Evolutionary conservation across 2,113 vertebrate genomes (phyloP).

Genomic region (Hemicordylus capensis): DNA sequence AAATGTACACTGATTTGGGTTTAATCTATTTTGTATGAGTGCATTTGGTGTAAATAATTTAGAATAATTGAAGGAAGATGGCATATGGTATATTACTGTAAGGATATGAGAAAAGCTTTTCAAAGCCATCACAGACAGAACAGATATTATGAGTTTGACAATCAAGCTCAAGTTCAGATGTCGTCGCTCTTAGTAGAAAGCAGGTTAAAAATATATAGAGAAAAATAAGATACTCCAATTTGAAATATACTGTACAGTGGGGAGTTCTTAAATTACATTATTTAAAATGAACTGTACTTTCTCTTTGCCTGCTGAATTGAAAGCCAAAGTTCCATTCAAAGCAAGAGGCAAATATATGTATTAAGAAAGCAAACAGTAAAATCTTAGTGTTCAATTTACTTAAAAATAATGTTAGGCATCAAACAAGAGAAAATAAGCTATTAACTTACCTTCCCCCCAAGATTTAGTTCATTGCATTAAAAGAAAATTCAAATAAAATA

Average conservation of each 20-base stretch:
- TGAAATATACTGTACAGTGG: neutral
- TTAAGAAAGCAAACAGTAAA: slow-evolving; percentile 33
- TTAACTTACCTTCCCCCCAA: slow-evolving; percentile 28
- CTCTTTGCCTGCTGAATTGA: neutral
- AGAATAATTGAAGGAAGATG: neutral
- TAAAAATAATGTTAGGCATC: slow-evolving; percentile 32
- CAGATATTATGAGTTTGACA: neutral
- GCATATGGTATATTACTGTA: neutral
- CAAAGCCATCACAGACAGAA: neutral
- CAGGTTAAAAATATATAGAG: neutral
- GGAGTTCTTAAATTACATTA: neutral
- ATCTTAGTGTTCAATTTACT: slow-evolving; percentile 26
- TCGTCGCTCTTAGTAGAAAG: slow-evolving; percentile 1
- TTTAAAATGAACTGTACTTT: neutral
- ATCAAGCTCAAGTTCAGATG: neutral
- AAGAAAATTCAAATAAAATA: slow-evolving; percentile 55
- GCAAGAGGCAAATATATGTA: neutral
- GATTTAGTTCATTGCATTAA: slow-evolving; percentile 51
- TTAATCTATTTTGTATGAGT: neutral
- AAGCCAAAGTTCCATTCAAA: neutral
- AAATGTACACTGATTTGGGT: neutral
- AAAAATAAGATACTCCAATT: neutral
- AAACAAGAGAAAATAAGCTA: slow-evolving; percentile 35
- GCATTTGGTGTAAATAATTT: slow-evolving; percentile 4
- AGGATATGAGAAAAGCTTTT: neutral